phyloP scores from a whole-genome alignment of 2,888 invertebrate species.

The Lathronympha strigana region DNA sequence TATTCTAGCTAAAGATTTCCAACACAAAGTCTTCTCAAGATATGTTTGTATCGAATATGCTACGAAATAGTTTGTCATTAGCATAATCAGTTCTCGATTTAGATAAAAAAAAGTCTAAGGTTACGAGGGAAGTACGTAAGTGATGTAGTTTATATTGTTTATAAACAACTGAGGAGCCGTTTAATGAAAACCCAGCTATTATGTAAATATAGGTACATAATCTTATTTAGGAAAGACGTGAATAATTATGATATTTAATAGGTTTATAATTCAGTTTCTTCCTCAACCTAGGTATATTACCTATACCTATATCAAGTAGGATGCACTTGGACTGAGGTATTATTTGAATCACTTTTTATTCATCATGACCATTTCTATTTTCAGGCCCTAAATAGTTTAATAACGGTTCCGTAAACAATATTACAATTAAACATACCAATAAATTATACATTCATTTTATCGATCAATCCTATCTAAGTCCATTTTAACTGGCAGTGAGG shows the following conservation, averaged over 20 bases:
- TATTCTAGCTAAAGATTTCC: slow-evolving; percentile 27
- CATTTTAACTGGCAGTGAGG: neutral
- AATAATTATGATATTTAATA: neutral
- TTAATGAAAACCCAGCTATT: neutral
- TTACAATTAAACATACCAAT: slow-evolving; percentile 4
- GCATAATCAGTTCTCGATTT: slow-evolving; percentile 36
- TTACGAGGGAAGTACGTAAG: slow-evolving; percentile 19
- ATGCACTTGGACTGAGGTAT: neutral
- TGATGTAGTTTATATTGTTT: neutral
- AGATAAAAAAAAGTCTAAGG: slow-evolving; percentile 38
- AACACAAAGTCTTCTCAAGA: slow-evolving; percentile 37
- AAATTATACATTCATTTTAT: neutral
- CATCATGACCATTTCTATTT: neutral
- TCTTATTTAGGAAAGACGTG: neutral
- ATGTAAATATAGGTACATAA: neutral
- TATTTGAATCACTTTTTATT: neutral
- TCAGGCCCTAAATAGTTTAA: neutral
- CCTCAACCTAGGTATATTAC: neutral
- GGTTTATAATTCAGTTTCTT: neutral
- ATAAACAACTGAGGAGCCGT: slow-evolving; percentile 4
- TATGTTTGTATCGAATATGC: slow-evolving; percentile 35
- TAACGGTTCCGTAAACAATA: slow-evolving; percentile 7
- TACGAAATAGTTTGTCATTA: slow-evolving; percentile 31
- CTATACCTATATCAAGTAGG: neutral
- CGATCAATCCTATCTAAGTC: neutral